Conservation (phyloP, 2,797 vertebrate genomes). For the Silurus aristotelis region DNA sequence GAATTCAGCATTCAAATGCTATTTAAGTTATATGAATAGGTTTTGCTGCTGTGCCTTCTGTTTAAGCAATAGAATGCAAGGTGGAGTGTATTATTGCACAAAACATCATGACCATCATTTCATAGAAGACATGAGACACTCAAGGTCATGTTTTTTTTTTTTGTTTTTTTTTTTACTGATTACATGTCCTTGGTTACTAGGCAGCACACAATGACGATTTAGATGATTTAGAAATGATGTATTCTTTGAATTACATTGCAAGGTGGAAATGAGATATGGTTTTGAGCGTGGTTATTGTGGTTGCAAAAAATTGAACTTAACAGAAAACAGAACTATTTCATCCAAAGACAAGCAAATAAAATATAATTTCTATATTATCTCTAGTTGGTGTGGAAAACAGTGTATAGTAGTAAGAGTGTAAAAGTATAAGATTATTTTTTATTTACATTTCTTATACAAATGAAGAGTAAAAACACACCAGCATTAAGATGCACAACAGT, state of each 20-base stretch:
- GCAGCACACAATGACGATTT: slow-evolving; percentile 64
- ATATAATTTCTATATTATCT: neutral
- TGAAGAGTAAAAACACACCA: neutral
- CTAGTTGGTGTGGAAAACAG: neutral
- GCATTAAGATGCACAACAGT: neutral
- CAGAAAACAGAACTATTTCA: neutral
- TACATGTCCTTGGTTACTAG: slow-evolving; percentile 81
- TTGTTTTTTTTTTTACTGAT: slow-evolving; percentile 43
- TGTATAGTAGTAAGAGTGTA: neutral
- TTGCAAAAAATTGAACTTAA: neutral
- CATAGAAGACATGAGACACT: neutral
- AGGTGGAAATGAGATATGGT: neutral
- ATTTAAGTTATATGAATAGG: slow-evolving; percentile 21
- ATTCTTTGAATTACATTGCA: too few species aligned
- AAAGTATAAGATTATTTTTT: neutral
- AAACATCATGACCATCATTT: neutral
- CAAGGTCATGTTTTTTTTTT: neutral
- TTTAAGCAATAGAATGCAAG: slow-evolving; percentile 31
- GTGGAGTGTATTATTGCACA: neutral
- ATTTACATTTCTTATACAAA: neutral
- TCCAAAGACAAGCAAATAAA: neutral
- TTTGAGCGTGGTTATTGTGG: neutral
- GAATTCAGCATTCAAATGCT: slow-evolving; percentile 4
- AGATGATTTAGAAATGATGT: neutral
- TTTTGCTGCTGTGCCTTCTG: slow-evolving; percentile 22